Evolutionary conservation across 2,888 invertebrate genomes (phyloP).

Genomic region (Chalcis sispes): DNA sequence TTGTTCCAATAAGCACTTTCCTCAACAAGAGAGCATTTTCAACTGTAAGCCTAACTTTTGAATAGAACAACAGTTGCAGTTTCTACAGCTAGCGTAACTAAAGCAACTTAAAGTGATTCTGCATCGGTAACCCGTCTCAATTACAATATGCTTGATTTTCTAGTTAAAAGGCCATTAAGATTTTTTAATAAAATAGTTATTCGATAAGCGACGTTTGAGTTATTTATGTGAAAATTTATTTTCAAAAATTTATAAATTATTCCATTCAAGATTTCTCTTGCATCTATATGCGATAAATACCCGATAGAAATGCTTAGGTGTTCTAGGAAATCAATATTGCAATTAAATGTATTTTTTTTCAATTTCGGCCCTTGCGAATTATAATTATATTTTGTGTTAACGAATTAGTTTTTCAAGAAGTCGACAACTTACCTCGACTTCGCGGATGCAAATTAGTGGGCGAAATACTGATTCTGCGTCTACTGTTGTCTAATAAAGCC

Average conservation of each 20-base stretch:
- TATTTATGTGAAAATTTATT: too few species aligned
- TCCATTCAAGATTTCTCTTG: too few species aligned
- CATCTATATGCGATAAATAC: too few species aligned
- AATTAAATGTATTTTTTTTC: neutral
- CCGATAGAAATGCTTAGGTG: too few species aligned
- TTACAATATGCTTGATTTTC: neutral
- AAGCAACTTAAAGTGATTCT: conserved; percentile 23
- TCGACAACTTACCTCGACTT: conserved; percentile 80
- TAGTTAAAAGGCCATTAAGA: neutral
- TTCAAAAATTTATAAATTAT: too few species aligned
- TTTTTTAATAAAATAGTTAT: too few species aligned
- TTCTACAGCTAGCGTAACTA: conserved; percentile 21
- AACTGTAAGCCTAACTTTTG: conserved; percentile 20
- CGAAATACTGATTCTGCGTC: conserved; percentile 76
- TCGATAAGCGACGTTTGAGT: too few species aligned
- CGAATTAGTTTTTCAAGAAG: too few species aligned
- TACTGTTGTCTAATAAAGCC: conserved; percentile 67
- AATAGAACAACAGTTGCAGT: conserved; percentile 20
- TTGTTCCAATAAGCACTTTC: conserved; percentile 32
- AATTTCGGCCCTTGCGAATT: too few species aligned
- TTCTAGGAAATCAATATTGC: neutral
- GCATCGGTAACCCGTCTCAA: neutral
- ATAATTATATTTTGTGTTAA: too few species aligned
- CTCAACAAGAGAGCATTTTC: conserved; percentile 9
- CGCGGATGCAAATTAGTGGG: conserved; percentile 82